Conservation (phyloP, 92 coral and sea anemone species). For the Muricea muricata region DNA sequence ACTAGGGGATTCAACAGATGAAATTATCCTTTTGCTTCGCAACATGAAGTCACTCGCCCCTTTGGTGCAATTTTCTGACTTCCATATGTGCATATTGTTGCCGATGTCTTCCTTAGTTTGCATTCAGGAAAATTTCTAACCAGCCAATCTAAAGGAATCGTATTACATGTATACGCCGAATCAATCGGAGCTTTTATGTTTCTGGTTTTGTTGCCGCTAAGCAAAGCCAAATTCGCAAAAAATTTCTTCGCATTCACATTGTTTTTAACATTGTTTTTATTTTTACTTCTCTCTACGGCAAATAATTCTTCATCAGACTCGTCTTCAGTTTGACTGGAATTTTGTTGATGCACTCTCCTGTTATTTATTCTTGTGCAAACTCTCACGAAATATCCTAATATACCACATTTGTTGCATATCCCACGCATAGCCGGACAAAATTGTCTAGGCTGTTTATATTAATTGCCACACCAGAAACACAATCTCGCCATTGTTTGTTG, state of each 20-base stretch:
- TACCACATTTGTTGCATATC: conserved; percentile 57
- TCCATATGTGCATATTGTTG: conserved; percentile 55
- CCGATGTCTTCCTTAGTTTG: conserved; percentile 32
- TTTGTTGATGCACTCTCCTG: conserved; percentile 29
- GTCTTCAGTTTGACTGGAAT: conserved; percentile 53
- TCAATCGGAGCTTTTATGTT: conserved; percentile 52
- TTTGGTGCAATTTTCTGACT: conserved; percentile 54
- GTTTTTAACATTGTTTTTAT: background rate
- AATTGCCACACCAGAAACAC: conserved; percentile 52
- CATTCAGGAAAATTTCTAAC: conserved; percentile 44
- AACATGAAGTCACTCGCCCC: conserved; percentile 50
- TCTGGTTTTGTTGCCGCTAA: conserved; percentile 36
- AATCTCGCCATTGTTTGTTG: conserved; percentile 8
- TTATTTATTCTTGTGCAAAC: background rate
- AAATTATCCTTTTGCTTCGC: conserved; percentile 47
- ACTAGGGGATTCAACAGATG: conserved; percentile 41
- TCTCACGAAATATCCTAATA: conserved; percentile 56
- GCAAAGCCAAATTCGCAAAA: conserved; percentile 51
- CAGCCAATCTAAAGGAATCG: conserved; percentile 32
- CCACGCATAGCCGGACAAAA: conserved; percentile 49
- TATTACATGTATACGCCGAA: conserved; percentile 64
- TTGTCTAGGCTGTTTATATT: conserved; percentile 53
- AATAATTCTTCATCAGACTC: conserved; percentile 41
- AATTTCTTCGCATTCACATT: conserved; percentile 40
- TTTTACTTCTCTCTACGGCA: conserved; percentile 36